Base-by-base conservation (phyloP, 2,797 vertebrate genomes). In the Chaetodon trifasciatus region DNA sequence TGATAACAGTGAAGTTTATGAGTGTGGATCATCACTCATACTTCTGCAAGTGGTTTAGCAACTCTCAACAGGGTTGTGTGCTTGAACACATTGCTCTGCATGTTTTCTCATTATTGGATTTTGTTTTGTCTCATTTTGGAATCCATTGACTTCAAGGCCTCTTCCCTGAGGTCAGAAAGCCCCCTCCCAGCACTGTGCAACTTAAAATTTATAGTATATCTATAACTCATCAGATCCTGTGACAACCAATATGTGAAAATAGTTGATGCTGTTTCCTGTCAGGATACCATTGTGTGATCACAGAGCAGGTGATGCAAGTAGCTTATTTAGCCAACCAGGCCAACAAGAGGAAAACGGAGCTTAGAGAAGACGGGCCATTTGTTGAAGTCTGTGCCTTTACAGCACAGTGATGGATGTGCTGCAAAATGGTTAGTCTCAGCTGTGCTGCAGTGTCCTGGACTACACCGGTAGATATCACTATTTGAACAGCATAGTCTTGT, bases 1-100 rank as follows among this genome's bases (percentile, higher is more conserved):
- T 86, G 64, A 87, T 70, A 85, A 82, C 87, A 85, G 84, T 23
- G 42, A 35, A 37, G 70, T 83, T 71, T 80, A 73, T 70, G 70
- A 89, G 76, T 47, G 55, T 24, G 46, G 67, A 62, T 85, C 58
- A 83, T 90, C 70, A 37, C 63, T 78, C 35, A 66, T 49, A 46
- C 71, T 70, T 63, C 60, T 83, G 65, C 60, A 56, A 82, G 61
- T 57, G 64, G 67, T 84, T 84, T 58, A 65, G 65, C n/a, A 50
- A 50, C 67, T 61, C 71, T 83, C 78, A 12, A 62, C 47, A 56
- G 60, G 62, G 55, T 13, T 55, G 15, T 58, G 52, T 11, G 44
- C 70, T 57, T 65, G 15, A 76, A 76, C 47, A 44, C 65, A 70
- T 37, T 56, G 50, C 53, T 28, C 39, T 60, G 35, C 21, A 10